A percentile compares a stretch with the other conserved stretches of the same genome.
phyloP scores from a whole-genome alignment of 1,140 invertebrate species.

The Anastrepha ludens region DNA sequence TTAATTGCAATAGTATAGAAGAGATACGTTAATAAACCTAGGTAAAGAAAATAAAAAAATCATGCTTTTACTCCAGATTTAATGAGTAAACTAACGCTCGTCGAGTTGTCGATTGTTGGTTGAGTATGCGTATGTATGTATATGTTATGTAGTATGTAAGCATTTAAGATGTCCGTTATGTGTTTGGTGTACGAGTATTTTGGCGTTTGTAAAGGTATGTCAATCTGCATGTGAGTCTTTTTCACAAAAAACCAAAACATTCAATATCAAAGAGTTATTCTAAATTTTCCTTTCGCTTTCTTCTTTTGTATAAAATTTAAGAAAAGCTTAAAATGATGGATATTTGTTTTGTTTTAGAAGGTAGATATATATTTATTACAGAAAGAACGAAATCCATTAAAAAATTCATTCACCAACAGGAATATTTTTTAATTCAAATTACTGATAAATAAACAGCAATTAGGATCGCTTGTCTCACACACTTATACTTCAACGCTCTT shows the following conservation, averaged over 20 bases:
- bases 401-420: constrained; percentile 48
- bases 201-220: constrained; percentile 7
- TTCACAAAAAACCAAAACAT: constrained; percentile 19
- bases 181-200: constrained; percentile 8
- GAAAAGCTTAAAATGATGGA: constrained; percentile 41
- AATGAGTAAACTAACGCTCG: constrained; percentile 1
- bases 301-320: constrained; percentile 40
- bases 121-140: neutral
- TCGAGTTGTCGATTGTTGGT: neutral
- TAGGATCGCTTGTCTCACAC: constrained; percentile 44
- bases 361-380: constrained; percentile 52
- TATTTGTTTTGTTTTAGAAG: constrained; percentile 40
- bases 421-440: constrained; percentile 35
- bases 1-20: constrained; percentile 35
- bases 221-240: neutral
- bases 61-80: constrained; percentile 2
- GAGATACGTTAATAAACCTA: constrained; percentile 27
- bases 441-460: constrained; percentile 47
- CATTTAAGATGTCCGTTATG: neutral
- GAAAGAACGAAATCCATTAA: constrained; percentile 51
- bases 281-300: neutral
- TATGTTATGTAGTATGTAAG: constrained; percentile 3
- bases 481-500: constrained; percentile 38
- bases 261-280: constrained; percentile 16
- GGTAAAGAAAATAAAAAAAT: neutral